Base-by-base conservation (phyloP, 2,888 invertebrate species). In the Aleiodes leptofemur region DNA sequence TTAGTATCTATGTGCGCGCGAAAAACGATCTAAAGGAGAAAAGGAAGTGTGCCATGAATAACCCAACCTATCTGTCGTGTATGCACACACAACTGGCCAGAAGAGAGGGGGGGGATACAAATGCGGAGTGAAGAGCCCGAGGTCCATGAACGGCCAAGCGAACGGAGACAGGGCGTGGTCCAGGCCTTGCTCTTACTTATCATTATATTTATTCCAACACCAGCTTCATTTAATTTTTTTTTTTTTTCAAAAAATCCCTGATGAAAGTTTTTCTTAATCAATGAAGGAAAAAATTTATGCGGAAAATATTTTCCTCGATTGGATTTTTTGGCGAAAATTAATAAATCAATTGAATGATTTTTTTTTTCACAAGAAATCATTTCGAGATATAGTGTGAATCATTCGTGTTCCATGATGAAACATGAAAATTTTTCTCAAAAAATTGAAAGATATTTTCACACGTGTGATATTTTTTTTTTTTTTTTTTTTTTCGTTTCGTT, bases 151-250 rank as follows among this genome's bases (percentile, higher is more conserved):
- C 74, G 75, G 66, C 55, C 61, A 72, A 23, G 73, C 68, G 57
- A 85, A 80, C 83, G 85, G 86, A 86, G 86, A 88, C 88, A 87
- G 89, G 89, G 89, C 88, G 89, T 89, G 89, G 89, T 86, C 86
- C 88, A 87, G 85, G 23, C 86, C 86, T 88, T 86, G 87, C 86
- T 86, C 86, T 84, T 84, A 86, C 85, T 87, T 86, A 84, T 87
- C 86, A 87, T 87, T 87, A 87, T 85, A 86, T 84, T 86, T 86
- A 86, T 86, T 86, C 85, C 79, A 77, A 38, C 50, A 71, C 48
- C 50, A 34, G 31, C 13, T 71, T 23, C 50, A 43, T 23, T 23
- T 23, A 2, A 23, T 23, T 23, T 23, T 23, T 23, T 71, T 31
- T 48, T 13, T 48, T 43, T 14, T 34, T 34, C 4, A 0, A 50